Conservation (phyloP, 2,797 vertebrate species). For the Triplophysa bombifrons region DNA sequence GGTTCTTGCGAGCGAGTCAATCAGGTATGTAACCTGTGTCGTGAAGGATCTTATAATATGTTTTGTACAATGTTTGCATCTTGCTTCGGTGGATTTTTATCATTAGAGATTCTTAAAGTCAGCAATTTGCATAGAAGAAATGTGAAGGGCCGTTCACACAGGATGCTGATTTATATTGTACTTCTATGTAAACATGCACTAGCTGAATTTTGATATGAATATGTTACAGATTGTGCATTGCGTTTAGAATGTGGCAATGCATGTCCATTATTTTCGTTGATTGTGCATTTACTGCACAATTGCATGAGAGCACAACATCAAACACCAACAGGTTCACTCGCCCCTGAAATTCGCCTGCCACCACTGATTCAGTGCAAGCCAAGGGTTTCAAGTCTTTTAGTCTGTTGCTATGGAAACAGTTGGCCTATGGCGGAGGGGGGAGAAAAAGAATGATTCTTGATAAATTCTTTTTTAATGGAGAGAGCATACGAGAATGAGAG, state of each 20-base stretch:
- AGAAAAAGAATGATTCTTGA: slow-evolving; percentile 45
- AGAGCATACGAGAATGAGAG: slow-evolving; percentile 26
- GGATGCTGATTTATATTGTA: neutral
- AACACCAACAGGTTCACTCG: slow-evolving; percentile 46
- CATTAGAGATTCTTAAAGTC: slow-evolving; percentile 68
- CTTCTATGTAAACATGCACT: neutral
- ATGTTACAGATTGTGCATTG: neutral
- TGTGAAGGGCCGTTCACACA: neutral
- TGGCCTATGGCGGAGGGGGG: slow-evolving; percentile 26
- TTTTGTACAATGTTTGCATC: slow-evolving; percentile 57
- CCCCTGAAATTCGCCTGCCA: slow-evolving; percentile 49
- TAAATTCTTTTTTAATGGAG: slow-evolving; percentile 42
- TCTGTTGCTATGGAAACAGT: slow-evolving; percentile 57
- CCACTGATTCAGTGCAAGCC: slow-evolving; percentile 39
- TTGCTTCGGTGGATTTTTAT: slow-evolving; percentile 68
- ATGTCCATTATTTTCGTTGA: neutral
- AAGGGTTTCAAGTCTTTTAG: slow-evolving; percentile 48
- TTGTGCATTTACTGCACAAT: slow-evolving; percentile 14
- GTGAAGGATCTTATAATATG: slow-evolving; percentile 53
- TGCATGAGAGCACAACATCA: slow-evolving; percentile 11
- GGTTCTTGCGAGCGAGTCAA: slow-evolving; percentile 6
- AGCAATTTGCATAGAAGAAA: slow-evolving; percentile 50
- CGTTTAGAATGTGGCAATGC: neutral
- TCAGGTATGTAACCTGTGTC: slow-evolving; percentile 7
- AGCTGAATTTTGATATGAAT: neutral